These are phyloP conservation scores for Mamestra configurata DNA, from an alignment of 1,140 invertebrate genomes.

Conservation along the genomic window DNA sequence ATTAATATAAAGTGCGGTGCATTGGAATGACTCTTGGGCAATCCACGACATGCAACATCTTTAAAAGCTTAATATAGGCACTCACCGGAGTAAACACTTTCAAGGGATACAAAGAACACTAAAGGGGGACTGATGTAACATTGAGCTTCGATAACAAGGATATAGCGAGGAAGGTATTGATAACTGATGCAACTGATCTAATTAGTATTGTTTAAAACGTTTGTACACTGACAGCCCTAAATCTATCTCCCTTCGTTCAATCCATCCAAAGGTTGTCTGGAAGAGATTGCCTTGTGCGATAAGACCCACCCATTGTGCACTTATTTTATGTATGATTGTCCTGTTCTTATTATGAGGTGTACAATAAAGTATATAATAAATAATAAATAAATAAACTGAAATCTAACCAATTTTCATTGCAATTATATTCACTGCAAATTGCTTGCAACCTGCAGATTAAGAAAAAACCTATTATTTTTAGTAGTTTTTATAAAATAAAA, in stretches of 20 bases:
- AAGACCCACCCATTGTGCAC: too few species aligned
- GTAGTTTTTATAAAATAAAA: too few species aligned
- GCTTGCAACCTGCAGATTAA: not conserved
- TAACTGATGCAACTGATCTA: not conserved
- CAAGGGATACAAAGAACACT: not conserved
- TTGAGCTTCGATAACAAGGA: not conserved
- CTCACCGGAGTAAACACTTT: not conserved
- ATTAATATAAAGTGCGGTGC: slow-evolving; percentile 17
- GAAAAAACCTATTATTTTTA: too few species aligned
- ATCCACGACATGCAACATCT: slow-evolving; percentile 10
- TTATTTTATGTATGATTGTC: too few species aligned
- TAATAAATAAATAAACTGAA: not conserved
- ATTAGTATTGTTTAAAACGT: too few species aligned
- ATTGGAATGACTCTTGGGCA: not conserved
- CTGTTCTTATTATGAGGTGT: too few species aligned
- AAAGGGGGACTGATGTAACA: not conserved
- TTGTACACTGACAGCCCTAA: too few species aligned
- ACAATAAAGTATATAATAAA: too few species aligned
- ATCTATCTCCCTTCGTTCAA: too few species aligned
- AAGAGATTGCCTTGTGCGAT: too few species aligned
- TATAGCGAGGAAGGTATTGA: not conserved
- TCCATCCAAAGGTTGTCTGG: too few species aligned
- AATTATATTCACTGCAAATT: too few species aligned
- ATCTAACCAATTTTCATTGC: not conserved
- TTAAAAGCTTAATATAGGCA: slow-evolving; percentile 2